Percentiles rank a stretch among this genome's conserved stretches.
Evolutionary conservation across 53 echinoderm and acorn worm genomes (phyloP).

Genomic region (Apostichopus leukothele): DNA sequence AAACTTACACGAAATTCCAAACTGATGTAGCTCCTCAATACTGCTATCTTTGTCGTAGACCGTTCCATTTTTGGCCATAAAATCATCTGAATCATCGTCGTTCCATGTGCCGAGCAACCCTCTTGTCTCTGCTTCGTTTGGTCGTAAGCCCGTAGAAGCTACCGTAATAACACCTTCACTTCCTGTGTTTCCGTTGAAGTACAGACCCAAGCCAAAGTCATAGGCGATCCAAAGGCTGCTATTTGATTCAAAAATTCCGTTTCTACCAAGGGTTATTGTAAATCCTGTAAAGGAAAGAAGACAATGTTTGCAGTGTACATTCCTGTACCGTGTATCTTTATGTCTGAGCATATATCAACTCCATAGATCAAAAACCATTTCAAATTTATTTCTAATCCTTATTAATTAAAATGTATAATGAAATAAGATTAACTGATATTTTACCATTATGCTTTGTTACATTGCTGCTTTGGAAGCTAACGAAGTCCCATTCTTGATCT

Average conservation of each 20-base stretch:
- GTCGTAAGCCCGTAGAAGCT: slow-evolving; percentile 2
- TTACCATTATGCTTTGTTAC: not conserved
- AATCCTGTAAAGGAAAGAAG: not conserved
- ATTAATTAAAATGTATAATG: too few species aligned
- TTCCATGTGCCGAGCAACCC: slow-evolving; percentile 18
- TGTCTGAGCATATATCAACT: not conserved
- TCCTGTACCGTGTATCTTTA: not conserved
- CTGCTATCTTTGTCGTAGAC: not conserved
- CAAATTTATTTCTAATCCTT: too few species aligned
- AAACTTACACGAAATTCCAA: slow-evolving; percentile 30
- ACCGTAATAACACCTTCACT: slow-evolving; percentile 14
- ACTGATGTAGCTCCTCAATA: not conserved
- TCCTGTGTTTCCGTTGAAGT: slow-evolving; percentile 30
- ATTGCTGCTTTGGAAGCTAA: not conserved
- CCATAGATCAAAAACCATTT: too few species aligned
- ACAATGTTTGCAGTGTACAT: not conserved
- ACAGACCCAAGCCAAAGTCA: not conserved
- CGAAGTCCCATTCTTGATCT: not conserved
- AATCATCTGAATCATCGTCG: not conserved
- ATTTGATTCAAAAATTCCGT: not conserved
- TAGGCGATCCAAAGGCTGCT: not conserved
- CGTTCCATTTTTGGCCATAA: not conserved
- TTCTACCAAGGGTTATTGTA: not conserved
- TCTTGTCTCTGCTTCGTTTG: not conserved
- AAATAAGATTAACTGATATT: not conserved